Conservation (phyloP, 2,113 vertebrate genomes). For the Psilopsiagon aymara region DNA sequence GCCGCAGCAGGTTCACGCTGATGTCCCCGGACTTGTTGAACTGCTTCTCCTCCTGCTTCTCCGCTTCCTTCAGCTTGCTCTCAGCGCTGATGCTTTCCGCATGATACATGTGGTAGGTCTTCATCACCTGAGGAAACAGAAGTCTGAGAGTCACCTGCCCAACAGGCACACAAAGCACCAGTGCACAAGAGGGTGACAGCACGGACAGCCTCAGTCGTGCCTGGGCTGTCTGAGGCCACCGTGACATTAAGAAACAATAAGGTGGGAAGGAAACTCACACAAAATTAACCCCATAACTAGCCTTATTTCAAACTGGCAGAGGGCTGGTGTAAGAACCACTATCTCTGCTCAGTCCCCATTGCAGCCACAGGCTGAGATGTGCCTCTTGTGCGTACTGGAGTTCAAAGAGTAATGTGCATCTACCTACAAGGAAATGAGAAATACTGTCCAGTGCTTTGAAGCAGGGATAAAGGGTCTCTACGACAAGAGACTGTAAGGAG, state of each 20-base stretch:
- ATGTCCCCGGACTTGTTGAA: conserved; percentile 92
- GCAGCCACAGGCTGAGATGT: not conserved
- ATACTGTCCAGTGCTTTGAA: not conserved
- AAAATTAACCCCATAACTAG: not conserved
- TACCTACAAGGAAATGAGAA: not conserved
- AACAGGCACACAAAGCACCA: fast-evolving
- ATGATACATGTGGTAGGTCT: conserved; percentile 99
- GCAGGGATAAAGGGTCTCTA: not conserved
- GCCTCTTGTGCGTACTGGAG: not conserved
- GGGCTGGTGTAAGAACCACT: not conserved
- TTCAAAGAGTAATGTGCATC: fast-evolving
- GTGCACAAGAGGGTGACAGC: fast-evolving
- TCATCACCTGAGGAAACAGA: conserved; percentile 88
- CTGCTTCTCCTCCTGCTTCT: conserved; percentile 98
- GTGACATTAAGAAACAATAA: not conserved
- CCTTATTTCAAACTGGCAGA: not conserved
- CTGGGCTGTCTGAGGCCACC: not conserved
- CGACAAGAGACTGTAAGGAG: not conserved
- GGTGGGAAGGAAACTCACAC: not conserved
- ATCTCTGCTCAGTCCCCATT: fast-evolving
- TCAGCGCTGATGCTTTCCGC: conserved; percentile 94
- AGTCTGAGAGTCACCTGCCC: not conserved
- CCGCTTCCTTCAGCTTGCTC: conserved; percentile 96
- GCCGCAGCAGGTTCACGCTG: conserved; percentile 85
- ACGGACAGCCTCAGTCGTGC: not conserved